Conservation (phyloP, 2,113 vertebrate species). For the Onychostruthus taczanowskii region DNA sequence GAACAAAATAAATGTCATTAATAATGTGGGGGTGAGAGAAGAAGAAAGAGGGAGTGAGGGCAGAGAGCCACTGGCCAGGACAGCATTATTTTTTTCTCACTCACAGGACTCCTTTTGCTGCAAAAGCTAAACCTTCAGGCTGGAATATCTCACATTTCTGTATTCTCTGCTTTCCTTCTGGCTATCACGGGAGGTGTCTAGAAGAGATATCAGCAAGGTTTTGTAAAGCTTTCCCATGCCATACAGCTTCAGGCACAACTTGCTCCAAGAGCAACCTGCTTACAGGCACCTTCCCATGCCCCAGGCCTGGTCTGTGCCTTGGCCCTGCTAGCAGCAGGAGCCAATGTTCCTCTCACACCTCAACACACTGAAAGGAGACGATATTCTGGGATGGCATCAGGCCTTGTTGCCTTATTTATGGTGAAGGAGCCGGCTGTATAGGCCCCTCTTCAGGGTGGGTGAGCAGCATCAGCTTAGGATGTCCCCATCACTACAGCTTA, state of each 20-base stretch:
- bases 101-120: neutral
- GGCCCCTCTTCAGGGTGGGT: slow-evolving; percentile 49
- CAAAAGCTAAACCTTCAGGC: neutral
- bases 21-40: neutral
- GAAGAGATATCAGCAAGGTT: neutral
- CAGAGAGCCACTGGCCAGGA: neutral
- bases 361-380: neutral
- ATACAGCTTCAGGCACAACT: neutral
- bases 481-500: slow-evolving; percentile 43
- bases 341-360: neutral
- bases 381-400: neutral
- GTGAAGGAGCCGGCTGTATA: neutral
- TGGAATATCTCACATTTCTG: neutral
- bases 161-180: neutral
- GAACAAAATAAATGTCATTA: neutral
- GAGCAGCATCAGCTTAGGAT: slow-evolving; percentile 41
- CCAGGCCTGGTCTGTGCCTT: fast-evolving
- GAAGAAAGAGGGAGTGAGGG: neutral
- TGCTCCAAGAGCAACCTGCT: neutral
- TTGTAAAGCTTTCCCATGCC: neutral
- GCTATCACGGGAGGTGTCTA: neutral
- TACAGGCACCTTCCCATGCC: neutral
- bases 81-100: neutral
- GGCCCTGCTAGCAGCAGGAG: neutral
- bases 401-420: neutral